These are phyloP conservation scores for Emydocephalus ijimae DNA, from an alignment of 2,113 vertebrate species.

Conservation along the genomic window DNA sequence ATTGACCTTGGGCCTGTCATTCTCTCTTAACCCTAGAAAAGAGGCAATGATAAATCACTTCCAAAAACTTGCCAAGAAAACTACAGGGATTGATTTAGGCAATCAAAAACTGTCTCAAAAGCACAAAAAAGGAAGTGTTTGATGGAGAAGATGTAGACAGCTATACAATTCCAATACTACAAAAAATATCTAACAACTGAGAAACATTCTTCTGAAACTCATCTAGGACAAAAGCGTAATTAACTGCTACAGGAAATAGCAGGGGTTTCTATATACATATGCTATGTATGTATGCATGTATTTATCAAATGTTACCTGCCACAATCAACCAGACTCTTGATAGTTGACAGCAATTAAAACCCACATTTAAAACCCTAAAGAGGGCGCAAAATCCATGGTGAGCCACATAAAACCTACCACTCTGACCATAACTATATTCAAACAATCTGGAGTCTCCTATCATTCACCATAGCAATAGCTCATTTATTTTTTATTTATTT, in stretches of 20 bases:
- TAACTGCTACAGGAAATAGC: not conserved
- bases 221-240: not conserved
- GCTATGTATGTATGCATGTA: not conserved
- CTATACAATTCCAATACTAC: not conserved
- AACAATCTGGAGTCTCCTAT: not conserved
- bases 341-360: not conserved
- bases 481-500: not conserved
- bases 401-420: not conserved
- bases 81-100: not conserved
- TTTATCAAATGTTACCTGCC: not conserved
- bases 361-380: not conserved
- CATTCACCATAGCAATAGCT: not conserved
- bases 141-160: not conserved
- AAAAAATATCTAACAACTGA: not conserved
- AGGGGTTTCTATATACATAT: not conserved
- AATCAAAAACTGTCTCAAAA: too few relatives aligned
- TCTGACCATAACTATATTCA: not conserved
- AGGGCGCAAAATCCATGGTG: not conserved
- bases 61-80: not conserved
- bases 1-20: not conserved
- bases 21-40: not conserved
- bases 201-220: not conserved
- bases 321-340: not conserved
- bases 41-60: not conserved
- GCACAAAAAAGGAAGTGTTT: not conserved